These are phyloP conservation scores for Otis tarda DNA, from an alignment of 2,113 vertebrate genomes.

Conservation along the genomic window DNA sequence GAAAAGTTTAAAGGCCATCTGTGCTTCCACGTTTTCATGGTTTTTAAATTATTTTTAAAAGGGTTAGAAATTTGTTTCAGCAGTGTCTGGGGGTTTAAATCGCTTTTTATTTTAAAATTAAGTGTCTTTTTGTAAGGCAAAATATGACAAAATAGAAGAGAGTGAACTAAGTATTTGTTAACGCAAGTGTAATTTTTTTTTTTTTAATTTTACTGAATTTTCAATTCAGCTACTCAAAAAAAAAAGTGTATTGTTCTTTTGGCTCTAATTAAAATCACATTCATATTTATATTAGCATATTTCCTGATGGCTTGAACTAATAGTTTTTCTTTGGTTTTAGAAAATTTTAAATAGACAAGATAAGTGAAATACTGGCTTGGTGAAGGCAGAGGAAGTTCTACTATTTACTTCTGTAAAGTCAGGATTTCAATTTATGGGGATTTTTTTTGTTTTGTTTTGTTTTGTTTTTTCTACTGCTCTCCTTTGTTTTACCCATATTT, in stretches of 20 bases:
- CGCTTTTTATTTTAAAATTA: not conserved
- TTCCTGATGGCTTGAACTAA: not conserved
- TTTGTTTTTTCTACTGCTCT: not conserved
- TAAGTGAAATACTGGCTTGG: not conserved
- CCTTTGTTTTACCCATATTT: not conserved
- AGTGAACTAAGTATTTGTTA: not conserved
- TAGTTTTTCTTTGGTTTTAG: not conserved
- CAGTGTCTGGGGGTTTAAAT: not conserved
- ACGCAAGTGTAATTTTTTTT: not conserved
- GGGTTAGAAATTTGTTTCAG: not conserved
- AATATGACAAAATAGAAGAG: not conserved
- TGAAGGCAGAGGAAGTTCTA: not conserved
- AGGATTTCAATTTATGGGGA: not conserved
- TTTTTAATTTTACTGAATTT: not conserved
- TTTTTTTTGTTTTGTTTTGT: not conserved
- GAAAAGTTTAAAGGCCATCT: not conserved
- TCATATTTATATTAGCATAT: not conserved
- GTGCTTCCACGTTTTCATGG: not conserved
- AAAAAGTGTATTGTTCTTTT: not conserved
- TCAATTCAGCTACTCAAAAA: not conserved
- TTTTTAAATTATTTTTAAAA: not conserved
- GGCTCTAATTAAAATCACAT: slow-evolving; percentile 25
- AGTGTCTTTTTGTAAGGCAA: not conserved
- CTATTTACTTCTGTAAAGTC: not conserved
- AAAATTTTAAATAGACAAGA: not conserved